phyloP scores from a whole-genome alignment of 2,888 invertebrate genomes.

The Leucania comma region DNA sequence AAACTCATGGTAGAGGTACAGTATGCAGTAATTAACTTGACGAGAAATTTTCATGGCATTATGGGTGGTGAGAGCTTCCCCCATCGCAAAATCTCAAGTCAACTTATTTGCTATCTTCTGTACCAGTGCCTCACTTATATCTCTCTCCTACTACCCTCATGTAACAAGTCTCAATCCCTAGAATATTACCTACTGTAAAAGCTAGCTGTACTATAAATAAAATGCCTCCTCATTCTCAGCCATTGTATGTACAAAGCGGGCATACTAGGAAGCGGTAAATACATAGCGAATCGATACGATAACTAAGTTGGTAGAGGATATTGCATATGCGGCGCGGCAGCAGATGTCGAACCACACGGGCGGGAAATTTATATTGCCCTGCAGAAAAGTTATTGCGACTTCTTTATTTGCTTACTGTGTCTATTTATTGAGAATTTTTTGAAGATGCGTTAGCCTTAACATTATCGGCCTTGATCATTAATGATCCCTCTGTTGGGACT shows the following conservation, averaged over 20 bases:
- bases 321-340: slow-evolving; percentile 71
- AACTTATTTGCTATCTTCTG: no score
- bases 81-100: no score
- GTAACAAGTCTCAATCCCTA: slow-evolving; percentile 12
- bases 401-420: not conserved
- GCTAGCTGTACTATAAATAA: not conserved
- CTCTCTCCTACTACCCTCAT: not conserved
- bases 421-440: not conserved
- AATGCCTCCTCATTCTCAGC: slow-evolving; percentile 1
- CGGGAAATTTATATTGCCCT: slow-evolving; percentile 54
- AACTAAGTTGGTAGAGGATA: slow-evolving; percentile 77
- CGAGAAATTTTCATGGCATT: no score
- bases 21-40: no score
- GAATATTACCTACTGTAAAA: not conserved
- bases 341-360: slow-evolving; percentile 57
- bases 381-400: slow-evolving; percentile 2
- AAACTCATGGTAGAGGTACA: no score
- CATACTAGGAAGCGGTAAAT: slow-evolving; percentile 33
- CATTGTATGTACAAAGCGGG: slow-evolving; percentile 17
- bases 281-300: slow-evolving; percentile 66
- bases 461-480: no score
- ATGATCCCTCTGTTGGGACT: no score
- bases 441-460: no score
- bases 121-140: no score
- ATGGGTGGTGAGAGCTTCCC: no score